Percentiles rank a stretch among this genome's conserved stretches.
Evolutionary conservation across 2,888 invertebrate genomes (phyloP).

Genomic region (Octodonta nipae): DNA sequence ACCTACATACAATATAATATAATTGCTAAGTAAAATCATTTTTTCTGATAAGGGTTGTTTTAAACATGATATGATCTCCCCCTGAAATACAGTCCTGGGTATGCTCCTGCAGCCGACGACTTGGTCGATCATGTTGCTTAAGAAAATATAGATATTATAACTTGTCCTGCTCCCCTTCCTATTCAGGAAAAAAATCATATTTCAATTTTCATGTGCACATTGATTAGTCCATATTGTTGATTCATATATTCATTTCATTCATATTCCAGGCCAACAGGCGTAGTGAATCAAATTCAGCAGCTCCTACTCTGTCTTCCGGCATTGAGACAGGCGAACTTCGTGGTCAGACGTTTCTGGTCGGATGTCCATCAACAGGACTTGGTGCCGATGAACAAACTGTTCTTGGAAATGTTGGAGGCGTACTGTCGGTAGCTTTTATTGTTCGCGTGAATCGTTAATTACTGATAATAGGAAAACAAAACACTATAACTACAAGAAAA

Average conservation of each 20-base stretch:
- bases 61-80: too few relatives aligned
- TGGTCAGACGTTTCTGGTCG: conserved; percentile 83
- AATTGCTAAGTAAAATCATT: too few relatives aligned
- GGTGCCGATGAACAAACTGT: conserved; percentile 90
- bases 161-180: too few relatives aligned
- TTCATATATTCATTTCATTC: conserved; percentile 2
- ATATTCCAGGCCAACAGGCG: conserved; percentile 52
- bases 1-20: too few relatives aligned
- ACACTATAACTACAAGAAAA: conserved; percentile 12
- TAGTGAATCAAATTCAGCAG: conserved; percentile 66
- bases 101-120: too few relatives aligned
- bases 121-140: too few relatives aligned
- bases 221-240: too few relatives aligned
- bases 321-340: conserved; percentile 76
- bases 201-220: too few relatives aligned
- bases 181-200: too few relatives aligned
- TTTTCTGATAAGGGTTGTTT: too few relatives aligned
- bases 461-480: neutral
- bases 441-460: conserved; percentile 3
- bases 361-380: conserved; percentile 74
- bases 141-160: too few relatives aligned
- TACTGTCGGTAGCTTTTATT: conserved; percentile 44
- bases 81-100: too few relatives aligned
- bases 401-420: conserved; percentile 90
- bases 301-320: conserved; percentile 78